Evolutionary conservation across 1,140 invertebrate species (phyloP), one percentile per base, ranked within the genome.

Genomic region (Nylanderia fulva): DNA sequence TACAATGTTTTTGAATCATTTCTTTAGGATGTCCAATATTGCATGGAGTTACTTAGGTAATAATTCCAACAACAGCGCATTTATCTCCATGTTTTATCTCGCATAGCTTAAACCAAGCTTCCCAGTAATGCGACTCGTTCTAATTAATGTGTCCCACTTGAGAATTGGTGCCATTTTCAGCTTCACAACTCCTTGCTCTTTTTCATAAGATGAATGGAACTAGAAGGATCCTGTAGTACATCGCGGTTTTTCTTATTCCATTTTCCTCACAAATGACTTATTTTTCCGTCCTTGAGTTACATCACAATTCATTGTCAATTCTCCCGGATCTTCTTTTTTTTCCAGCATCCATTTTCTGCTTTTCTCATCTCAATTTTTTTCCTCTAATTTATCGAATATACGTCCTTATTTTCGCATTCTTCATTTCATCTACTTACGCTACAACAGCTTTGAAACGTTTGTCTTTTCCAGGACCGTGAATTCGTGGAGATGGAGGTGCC

Each of bases 401-500:
- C 54, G 8, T n/a, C n/a, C n/a, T n/a, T n/a, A n/a, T n/a, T n/a
- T n/a, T n/a, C n/a, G n/a, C n/a, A n/a, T n/a, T n/a, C n/a, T n/a
- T n/a, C n/a, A n/a, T n/a, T n/a, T n/a, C n/a, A n/a, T n/a, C n/a
- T n/a, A n/a, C n/a, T n/a, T n/a, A n/a, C n/a, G n/a, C n/a, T n/a
- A n/a, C n/a, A n/a, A 72, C 29, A 48, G 48, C 21, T 2, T 18
- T n/a, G n/a, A n/a, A n/a, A n/a, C 9, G 36, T 72, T 13, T 82
- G 48, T 82, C 45, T 52, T 80, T 82, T 95, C 60, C 96, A 99
- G 98, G 98, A 99, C 95, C 97, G 98, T 77, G 98, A 99, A 95
- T 99, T 99, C 95, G 98, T 99, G 82, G 98, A 99, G 95, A 96
- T 99, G 96, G 99, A 99, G 92, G 97, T 98, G 92, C 98, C 98